Base-by-base conservation (phyloP, 2,888 invertebrate species). In the Eurytoma californica region DNA sequence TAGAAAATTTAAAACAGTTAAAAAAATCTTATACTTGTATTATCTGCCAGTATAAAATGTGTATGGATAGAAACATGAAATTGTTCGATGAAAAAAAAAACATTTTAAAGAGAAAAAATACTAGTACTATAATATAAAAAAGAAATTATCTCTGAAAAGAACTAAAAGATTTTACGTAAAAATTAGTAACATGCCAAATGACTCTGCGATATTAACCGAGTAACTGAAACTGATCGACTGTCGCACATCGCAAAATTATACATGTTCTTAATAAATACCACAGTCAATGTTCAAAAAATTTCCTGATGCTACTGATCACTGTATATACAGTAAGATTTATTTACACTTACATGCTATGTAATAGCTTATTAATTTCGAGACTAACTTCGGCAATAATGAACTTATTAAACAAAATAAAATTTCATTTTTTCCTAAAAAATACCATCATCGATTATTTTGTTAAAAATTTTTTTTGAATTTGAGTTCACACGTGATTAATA, bases 341-440 rank as follows among this genome's bases (percentile, higher is more conserved):
- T n/a, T 57, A 53, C 55, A 12, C 28, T 55, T 30, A 39, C 57
- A 57, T 30, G 18, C 24, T 51, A 18, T 24, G 9, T 7, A 67
- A 28, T 39, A 39, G 39, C 39, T 39, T 39, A 39, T 39, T 39
- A 9, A 39, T 58, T 58, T 16, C 13, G 14, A 0, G 58, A 70
- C 70, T 70, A 58, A 58, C 18, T 58, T 70, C 58, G 70, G 58
- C 70, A 70, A 70, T 70, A 70, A 70, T 70, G 70, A 70, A 58
- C 16, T 14, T 9, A 58, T 39, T 1, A 1, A 9, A 39, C 9
- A 39, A 39, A 39, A 39, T 39, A 2, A 39, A 39, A 39, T 39
- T 39, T 39, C 39, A 9, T 39, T 24, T 24, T 1, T 9, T 39
- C 39, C 9, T 39, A 9, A 7, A 9, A 39, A 39, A 9, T n/a